A percentile compares a stretch with the other conserved stretches of the same genome.
phyloP scores from a whole-genome alignment of 2,888 invertebrate species.

The Teleiodes luculella region DNA sequence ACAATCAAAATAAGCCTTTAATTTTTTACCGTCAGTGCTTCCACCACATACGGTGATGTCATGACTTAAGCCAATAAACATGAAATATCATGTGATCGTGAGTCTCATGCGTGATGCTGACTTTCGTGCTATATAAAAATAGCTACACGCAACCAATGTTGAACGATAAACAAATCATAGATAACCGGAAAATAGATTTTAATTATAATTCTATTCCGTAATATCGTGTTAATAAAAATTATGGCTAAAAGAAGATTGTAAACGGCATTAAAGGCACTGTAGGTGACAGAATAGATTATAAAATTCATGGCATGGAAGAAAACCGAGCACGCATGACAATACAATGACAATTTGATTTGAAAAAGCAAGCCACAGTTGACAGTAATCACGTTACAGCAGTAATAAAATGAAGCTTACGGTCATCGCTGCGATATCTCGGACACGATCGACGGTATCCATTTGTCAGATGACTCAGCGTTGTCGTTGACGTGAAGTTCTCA shows the following conservation, averaged over 20 bases:
- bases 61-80: conserved; percentile 73
- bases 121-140: conserved; percentile 56
- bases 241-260: conserved; percentile 1
- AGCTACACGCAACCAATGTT: conserved; percentile 52
- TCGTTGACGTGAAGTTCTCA: conserved; percentile 75
- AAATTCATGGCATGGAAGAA: conserved; percentile 29
- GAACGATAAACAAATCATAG: conserved; percentile 43
- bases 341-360: conserved; percentile 38
- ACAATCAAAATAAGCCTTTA: conserved; percentile 61
- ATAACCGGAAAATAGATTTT: conserved; percentile 36
- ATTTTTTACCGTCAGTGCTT: conserved; percentile 62
- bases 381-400: conserved; percentile 73
- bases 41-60: conserved; percentile 70
- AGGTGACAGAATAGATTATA: conserved; percentile 29
- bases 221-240: conserved; percentile 26
- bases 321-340: conserved; percentile 38
- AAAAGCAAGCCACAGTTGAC: conserved; percentile 50
- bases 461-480: conserved; percentile 77
- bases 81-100: conserved; percentile 68
- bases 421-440: conserved; percentile 72
- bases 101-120: conserved; percentile 54
- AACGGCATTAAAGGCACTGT: conserved; percentile 24
- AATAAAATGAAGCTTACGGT: conserved; percentile 72
- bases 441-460: conserved; percentile 71
- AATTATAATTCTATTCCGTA: conserved; percentile 28